Percentiles rank a stretch among this genome's conserved stretches.
These are phyloP conservation scores for Carapus acus DNA, from an alignment of 2,797 vertebrate genomes.

Conservation along the genomic window DNA sequence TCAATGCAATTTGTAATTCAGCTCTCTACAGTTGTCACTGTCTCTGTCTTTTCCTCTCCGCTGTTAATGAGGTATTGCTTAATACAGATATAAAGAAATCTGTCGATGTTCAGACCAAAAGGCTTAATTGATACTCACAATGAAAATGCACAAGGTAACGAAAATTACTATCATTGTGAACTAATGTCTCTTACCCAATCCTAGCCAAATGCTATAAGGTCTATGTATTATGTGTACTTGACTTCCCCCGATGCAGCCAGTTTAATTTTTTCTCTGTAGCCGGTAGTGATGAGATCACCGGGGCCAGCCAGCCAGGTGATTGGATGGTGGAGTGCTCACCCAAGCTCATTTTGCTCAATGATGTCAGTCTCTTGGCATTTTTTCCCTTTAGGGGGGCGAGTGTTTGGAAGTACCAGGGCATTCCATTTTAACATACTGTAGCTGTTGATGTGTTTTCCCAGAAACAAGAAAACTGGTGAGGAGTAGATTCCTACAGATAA, in stretches of 20 bases:
- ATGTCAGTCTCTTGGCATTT: slow-evolving; percentile 44
- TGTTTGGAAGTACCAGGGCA: slow-evolving; percentile 17
- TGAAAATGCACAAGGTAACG: no score
- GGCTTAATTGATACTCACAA: no score
- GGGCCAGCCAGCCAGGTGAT: slow-evolving; percentile 44
- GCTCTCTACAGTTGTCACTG: no score
- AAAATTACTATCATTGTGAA: no score
- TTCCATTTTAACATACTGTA: slow-evolving; percentile 37
- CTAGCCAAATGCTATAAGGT: no score
- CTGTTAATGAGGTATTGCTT: no score
- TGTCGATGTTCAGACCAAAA: no score
- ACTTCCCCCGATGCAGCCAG: neutral
- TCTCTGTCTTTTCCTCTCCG: no score
- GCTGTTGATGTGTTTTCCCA: slow-evolving; percentile 10
- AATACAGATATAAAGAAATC: no score
- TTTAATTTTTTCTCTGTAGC: slow-evolving; percentile 4
- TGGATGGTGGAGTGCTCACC: slow-evolving; percentile 47
- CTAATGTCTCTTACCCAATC: no score
- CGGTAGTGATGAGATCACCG: slow-evolving; percentile 31
- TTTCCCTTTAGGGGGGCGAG: slow-evolving; percentile 42
- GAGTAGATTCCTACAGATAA: slow-evolving; percentile 38
- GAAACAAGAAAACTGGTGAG: slow-evolving; percentile 25
- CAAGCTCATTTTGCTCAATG: slow-evolving; percentile 34
- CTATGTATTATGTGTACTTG: no score
- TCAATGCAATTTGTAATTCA: no score